Percentiles rank a stretch among this genome's conserved stretches.
Evolutionary conservation across 2,888 invertebrate genomes (phyloP).

Genomic region (Muschampia plurimacula): DNA sequence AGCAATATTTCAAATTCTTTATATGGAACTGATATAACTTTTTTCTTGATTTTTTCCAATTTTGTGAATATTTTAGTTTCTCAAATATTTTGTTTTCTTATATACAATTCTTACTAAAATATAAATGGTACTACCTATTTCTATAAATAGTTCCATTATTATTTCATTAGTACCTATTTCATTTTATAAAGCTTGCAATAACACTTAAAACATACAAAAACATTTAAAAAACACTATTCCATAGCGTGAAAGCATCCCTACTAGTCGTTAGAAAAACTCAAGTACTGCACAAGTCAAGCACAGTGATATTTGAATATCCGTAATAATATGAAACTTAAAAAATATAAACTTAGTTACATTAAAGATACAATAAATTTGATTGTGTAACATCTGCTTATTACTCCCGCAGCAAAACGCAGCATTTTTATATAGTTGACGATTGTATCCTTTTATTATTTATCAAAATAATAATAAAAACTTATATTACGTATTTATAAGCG

Average conservation of each 20-base stretch:
- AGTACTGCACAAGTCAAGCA: conserved; percentile 13
- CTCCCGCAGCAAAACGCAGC: neutral
- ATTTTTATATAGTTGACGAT: neutral
- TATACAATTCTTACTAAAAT: neutral
- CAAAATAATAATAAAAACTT: conserved; percentile 12
- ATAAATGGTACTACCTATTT: neutral
- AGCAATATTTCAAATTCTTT: neutral
- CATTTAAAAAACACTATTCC: neutral
- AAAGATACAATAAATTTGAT: conserved; percentile 3
- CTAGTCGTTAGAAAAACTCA: conserved; percentile 2
- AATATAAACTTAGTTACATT: neutral
- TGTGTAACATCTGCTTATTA: neutral
- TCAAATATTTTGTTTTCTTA: neutral
- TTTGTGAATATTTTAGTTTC: neutral
- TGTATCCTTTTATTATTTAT: neutral
- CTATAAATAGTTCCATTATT: neutral
- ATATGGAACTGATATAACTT: neutral
- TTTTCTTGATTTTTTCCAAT: neutral
- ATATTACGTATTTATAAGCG: neutral
- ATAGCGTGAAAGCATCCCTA: neutral
- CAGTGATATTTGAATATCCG: conserved; percentile 3
- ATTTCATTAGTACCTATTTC: neutral
- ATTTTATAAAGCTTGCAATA: conserved; percentile 5
- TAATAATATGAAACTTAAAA: neutral
- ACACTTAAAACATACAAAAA: conserved; percentile 1